Conservation (phyloP, 2,797 vertebrate genomes). For the Pseudomugil gertrudae region DNA sequence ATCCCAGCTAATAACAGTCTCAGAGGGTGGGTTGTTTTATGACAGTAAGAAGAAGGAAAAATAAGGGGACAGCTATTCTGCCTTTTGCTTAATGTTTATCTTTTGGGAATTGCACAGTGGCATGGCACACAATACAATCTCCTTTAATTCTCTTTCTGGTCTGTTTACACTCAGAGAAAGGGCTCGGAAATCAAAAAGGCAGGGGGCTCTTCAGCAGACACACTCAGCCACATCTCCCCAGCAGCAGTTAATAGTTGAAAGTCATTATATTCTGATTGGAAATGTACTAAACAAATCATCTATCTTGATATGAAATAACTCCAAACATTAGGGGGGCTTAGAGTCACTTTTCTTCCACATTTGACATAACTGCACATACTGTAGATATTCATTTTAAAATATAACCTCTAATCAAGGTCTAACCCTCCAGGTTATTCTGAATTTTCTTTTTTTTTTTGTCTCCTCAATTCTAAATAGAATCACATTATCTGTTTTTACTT, state of each 20-base stretch:
- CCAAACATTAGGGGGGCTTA: constrained; percentile 39
- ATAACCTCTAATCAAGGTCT: constrained; percentile 70
- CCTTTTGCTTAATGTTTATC: constrained; percentile 87
- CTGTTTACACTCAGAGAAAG: constrained; percentile 80
- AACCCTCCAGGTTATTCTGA: constrained; percentile 56
- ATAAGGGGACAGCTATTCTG: constrained; percentile 65
- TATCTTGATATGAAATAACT: constrained; percentile 61
- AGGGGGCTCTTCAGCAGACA: constrained; percentile 37
- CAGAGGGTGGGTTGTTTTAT: constrained; percentile 81
- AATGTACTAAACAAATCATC: constrained; percentile 76
- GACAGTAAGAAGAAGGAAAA: constrained; percentile 61
- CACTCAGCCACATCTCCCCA: constrained; percentile 50
- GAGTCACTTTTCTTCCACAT: constrained; percentile 34
- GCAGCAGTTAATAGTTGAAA: constrained; percentile 58
- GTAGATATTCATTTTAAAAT: constrained; percentile 35
- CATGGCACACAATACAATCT: constrained; percentile 68
- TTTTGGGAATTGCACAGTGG: constrained; percentile 81
- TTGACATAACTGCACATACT: constrained; percentile 36
- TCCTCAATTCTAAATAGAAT: constrained; percentile 77
- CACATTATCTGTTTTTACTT: constrained; percentile 80
- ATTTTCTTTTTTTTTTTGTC: constrained; percentile 59
- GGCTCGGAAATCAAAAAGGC: constrained; percentile 45
- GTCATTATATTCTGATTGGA: constrained; percentile 70
- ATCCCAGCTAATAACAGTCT: constrained; percentile 83
- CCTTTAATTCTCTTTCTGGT: constrained; percentile 78